Conservation (phyloP, 2,113 vertebrate genomes). For the Hippocampus mohnikei region DNA sequence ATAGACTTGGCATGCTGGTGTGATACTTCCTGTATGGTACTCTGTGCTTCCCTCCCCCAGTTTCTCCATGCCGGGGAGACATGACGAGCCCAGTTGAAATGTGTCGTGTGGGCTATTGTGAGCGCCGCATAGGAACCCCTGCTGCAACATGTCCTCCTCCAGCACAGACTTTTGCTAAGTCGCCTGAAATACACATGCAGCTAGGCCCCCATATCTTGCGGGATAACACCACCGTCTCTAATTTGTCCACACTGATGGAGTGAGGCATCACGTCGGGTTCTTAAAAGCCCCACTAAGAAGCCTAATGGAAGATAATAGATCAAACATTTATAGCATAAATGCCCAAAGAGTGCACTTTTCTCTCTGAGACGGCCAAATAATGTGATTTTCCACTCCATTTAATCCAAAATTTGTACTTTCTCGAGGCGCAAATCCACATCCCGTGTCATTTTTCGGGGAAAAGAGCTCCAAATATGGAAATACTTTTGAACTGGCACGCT, state of each 20-base stretch:
- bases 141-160: constrained; percentile 27
- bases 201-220: constrained; percentile 47
- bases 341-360: constrained; percentile 27
- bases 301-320: constrained; percentile 51
- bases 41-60: constrained; percentile 26
- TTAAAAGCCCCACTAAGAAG: constrained; percentile 51
- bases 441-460: neutral
- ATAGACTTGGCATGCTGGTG: constrained; percentile 45
- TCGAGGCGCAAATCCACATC: constrained; percentile 9
- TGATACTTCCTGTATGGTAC: constrained; percentile 51
- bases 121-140: constrained; percentile 26
- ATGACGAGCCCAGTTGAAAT: constrained; percentile 31
- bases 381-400: constrained; percentile 28
- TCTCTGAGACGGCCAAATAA: constrained; percentile 28
- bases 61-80: constrained; percentile 31
- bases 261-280: constrained; percentile 40
- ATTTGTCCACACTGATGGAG: constrained; percentile 48
- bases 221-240: constrained; percentile 48
- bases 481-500: constrained; percentile 37
- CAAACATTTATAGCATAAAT: constrained; percentile 48
- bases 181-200: constrained; percentile 48
- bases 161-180: constrained; percentile 58
- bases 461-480: constrained; percentile 29
- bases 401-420: constrained; percentile 32
- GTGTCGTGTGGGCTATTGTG: constrained; percentile 46